Percentiles rank a stretch among this genome's conserved stretches.
phyloP scores from a whole-genome alignment of 2,797 vertebrate species.

The Hydrolagus colliei region DNA sequence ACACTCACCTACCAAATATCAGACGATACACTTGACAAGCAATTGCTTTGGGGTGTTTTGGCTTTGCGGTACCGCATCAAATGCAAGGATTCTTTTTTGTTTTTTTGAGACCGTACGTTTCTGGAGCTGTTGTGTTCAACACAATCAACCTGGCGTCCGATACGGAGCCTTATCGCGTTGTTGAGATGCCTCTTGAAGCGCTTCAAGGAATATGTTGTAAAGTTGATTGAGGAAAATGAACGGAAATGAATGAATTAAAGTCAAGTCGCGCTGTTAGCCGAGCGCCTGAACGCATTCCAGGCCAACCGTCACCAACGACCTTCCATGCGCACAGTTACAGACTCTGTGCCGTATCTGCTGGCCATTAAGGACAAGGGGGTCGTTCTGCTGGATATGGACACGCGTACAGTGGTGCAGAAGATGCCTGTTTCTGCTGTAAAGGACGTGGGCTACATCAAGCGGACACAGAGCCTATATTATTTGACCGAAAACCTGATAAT shows the following conservation, averaged over 20 bases:
- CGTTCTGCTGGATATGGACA: conserved; percentile 28
- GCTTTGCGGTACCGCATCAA: too few relatives aligned
- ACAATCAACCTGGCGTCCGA: too few relatives aligned
- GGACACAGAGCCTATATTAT: conserved; percentile 27
- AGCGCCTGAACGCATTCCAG: neutral
- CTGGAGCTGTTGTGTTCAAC: too few relatives aligned
- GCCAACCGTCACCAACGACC: neutral
- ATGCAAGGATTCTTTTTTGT: too few relatives aligned
- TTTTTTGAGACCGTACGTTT: too few relatives aligned
- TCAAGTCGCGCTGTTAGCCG: neutral
- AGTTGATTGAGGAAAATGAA: too few relatives aligned
- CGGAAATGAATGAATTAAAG: neutral
- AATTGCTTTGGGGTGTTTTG: too few relatives aligned
- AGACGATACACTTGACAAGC: too few relatives aligned
- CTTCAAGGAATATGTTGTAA: too few relatives aligned
- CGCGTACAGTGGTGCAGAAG: neutral
- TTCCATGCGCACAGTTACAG: conserved; percentile 24
- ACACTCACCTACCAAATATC: too few relatives aligned
- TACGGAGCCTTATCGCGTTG: too few relatives aligned
- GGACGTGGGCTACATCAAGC: conserved; percentile 32
- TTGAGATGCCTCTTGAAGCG: too few relatives aligned
- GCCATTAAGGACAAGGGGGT: conserved; percentile 30
- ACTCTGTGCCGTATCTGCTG: neutral
- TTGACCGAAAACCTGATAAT: conserved; percentile 32
- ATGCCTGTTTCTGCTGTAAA: conserved; percentile 14